phyloP scores from a whole-genome alignment of 2,113 vertebrate genomes.

The Cololabis saira region DNA sequence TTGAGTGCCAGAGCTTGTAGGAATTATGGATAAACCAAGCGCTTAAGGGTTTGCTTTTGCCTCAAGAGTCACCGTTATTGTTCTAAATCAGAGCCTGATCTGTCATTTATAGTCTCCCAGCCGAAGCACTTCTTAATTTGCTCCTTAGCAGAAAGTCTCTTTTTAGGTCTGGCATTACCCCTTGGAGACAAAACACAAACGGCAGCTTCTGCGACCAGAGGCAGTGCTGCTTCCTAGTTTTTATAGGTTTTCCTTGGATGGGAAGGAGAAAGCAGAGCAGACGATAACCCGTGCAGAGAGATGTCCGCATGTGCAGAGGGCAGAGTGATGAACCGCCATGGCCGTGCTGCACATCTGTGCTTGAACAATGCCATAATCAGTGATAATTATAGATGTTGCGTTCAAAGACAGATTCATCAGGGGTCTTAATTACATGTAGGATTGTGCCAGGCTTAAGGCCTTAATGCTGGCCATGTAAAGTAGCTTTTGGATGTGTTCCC shows the following conservation, averaged over 20 bases:
- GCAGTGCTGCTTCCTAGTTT: constrained; percentile 15
- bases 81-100: constrained; percentile 46
- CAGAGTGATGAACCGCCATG: neutral
- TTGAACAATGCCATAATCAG: neutral
- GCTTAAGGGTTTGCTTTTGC: constrained; percentile 1
- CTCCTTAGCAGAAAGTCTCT: constrained; percentile 41
- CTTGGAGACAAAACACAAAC: constrained; percentile 52
- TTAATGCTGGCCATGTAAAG: constrained; percentile 60
- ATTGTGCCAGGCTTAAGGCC: constrained; percentile 28
- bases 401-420: constrained; percentile 27
- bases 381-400: constrained; percentile 24
- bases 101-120: constrained; percentile 27
- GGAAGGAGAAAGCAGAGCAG: constrained; percentile 3
- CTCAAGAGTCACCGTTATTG: constrained; percentile 44
- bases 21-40: constrained; percentile 51
- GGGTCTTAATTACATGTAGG: constrained; percentile 45
- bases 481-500: constrained; percentile 56
- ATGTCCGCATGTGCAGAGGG: constrained; percentile 8
- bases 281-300: constrained; percentile 7
- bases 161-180: constrained; percentile 36
- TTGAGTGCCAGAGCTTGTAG: constrained; percentile 23
- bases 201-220: constrained; percentile 26
- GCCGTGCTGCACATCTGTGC: neutral
- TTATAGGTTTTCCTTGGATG: constrained; percentile 15
- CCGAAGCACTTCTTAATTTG: constrained; percentile 64